Evolutionary conservation across 2,113 vertebrate species (phyloP).

Genomic region (Channa argus): DNA sequence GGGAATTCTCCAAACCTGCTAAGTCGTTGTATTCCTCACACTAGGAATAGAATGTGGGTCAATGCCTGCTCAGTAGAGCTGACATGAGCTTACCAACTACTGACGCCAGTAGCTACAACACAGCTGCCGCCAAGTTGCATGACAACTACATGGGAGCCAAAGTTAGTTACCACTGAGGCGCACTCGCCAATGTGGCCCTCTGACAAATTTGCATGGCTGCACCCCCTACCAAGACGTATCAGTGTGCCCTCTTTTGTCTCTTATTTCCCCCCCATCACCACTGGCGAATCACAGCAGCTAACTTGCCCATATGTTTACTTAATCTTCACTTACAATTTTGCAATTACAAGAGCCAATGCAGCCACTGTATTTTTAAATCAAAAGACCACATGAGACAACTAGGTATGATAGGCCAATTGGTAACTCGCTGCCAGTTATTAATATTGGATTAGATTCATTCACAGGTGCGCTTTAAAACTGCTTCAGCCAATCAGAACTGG

Average conservation of each 20-base stretch:
- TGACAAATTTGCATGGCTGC: neutral
- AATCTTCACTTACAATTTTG: neutral
- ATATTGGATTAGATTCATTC: conserved; percentile 27
- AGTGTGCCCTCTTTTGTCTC: neutral
- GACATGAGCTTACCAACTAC: conserved; percentile 66
- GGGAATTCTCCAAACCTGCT: conserved; percentile 61
- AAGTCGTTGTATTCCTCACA: conserved; percentile 48
- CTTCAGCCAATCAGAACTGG: conserved; percentile 67
- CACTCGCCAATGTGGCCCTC: neutral
- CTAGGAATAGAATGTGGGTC: conserved; percentile 82
- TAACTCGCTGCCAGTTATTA: neutral
- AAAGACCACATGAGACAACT: neutral
- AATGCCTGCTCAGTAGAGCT: conserved; percentile 70
- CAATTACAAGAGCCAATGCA: neutral
- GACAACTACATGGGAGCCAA: neutral
- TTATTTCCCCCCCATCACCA: too few species aligned
- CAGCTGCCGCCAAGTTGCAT: conserved; percentile 49
- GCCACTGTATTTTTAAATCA: neutral
- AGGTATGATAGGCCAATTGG: too few species aligned
- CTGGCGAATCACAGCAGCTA: neutral
- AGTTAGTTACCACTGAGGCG: neutral
- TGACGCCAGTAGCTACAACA: conserved; percentile 56
- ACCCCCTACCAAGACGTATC: neutral
- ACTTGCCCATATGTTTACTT: neutral
- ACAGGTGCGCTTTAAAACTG: conserved; percentile 69